Evolutionary conservation across 2,797 vertebrate genomes (phyloP).

Genomic region (Gorsachius magnificus): DNA sequence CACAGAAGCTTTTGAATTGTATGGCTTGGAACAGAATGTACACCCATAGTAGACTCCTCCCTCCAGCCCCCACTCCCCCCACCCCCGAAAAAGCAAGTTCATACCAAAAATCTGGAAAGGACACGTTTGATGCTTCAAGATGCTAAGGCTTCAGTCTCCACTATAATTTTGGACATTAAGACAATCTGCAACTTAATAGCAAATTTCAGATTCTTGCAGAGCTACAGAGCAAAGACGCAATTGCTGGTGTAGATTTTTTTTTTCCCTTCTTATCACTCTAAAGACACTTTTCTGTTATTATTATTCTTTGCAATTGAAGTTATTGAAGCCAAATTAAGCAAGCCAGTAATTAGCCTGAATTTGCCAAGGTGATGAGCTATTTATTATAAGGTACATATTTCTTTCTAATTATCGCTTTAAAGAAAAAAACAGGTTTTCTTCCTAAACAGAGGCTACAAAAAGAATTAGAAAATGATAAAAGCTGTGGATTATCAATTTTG

Average conservation of each 20-base stretch:
- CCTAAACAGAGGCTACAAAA: not conserved
- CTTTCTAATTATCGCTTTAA: not conserved
- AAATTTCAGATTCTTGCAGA: not conserved
- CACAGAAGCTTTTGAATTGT: not conserved
- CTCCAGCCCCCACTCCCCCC: not conserved
- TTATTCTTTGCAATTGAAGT: not conserved
- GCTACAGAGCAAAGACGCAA: not conserved
- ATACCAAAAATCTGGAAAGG: not conserved
- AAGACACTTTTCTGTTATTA: not conserved
- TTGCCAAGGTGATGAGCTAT: not conserved
- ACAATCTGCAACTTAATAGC: not conserved
- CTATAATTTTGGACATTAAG: not conserved
- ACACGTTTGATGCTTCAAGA: not conserved
- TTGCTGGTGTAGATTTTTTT: not conserved
- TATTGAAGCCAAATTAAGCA: conserved; percentile 16
- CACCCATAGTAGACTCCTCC: not conserved
- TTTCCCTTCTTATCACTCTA: not conserved
- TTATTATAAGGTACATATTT: not conserved
- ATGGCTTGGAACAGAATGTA: not conserved
- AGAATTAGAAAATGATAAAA: not conserved
- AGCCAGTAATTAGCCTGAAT: conserved; percentile 4
- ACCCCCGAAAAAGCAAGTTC: not conserved
- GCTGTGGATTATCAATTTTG: not conserved
- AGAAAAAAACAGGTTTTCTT: not conserved
- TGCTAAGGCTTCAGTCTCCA: not conserved